phyloP scores from a whole-genome alignment of 1,140 invertebrate genomes.

The Drosophila kohkoa region DNA sequence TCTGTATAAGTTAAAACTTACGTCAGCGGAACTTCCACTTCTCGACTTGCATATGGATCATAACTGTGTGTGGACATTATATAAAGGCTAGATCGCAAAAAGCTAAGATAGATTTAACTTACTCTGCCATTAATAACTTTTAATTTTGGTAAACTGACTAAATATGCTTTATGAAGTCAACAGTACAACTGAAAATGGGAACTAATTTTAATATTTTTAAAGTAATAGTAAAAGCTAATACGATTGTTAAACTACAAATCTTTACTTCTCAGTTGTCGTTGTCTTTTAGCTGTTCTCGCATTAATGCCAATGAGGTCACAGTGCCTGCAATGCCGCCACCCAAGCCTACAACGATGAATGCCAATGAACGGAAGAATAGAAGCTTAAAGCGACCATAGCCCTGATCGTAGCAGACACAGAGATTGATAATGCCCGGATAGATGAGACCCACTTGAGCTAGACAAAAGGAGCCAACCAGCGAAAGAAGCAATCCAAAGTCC shows the following conservation, averaged over 20 bases:
- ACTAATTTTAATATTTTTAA: too few species aligned
- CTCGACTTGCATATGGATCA: slow-evolving; percentile 48
- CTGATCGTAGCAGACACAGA: slow-evolving; percentile 45
- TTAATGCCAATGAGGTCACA: slow-evolving; percentile 1
- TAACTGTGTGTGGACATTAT: not conserved
- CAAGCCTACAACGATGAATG: slow-evolving; percentile 48
- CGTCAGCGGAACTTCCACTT: slow-evolving; percentile 35
- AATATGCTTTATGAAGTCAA: too few species aligned
- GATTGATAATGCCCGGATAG: slow-evolving; percentile 56
- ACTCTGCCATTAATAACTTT: slow-evolving; percentile 5
- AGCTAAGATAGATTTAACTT: not conserved
- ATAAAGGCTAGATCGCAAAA: not conserved
- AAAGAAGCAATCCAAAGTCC: slow-evolving; percentile 52
- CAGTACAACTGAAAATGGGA: too few species aligned
- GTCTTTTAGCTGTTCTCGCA: not conserved
- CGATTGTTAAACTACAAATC: not conserved
- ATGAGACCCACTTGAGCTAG: slow-evolving; percentile 61
- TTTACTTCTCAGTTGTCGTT: not conserved
- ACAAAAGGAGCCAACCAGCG: slow-evolving; percentile 63
- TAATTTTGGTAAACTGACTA: not conserved
- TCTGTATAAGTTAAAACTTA: slow-evolving; percentile 15
- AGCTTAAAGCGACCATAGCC: slow-evolving; percentile 51
- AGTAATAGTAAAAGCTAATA: not conserved
- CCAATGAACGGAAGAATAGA: slow-evolving; percentile 34
- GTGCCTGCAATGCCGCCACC: slow-evolving; percentile 52